Evolutionary conservation across 2,797 vertebrate species (phyloP).

Genomic region (Catamblyrhynchus diadema): DNA sequence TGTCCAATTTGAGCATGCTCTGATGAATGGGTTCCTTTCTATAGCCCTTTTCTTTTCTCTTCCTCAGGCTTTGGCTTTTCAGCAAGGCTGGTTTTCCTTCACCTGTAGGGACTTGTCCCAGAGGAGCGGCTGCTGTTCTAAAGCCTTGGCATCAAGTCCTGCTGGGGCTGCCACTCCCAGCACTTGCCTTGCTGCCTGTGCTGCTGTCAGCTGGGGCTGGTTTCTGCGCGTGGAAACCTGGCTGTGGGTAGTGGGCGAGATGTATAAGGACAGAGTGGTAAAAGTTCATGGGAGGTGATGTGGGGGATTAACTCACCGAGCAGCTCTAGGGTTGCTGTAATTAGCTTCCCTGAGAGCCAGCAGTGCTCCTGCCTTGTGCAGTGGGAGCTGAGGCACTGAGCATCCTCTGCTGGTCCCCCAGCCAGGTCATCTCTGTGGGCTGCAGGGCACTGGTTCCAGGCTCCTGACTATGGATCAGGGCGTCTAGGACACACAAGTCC

Average conservation of each 20-base stretch:
- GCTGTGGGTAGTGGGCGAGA: background rate
- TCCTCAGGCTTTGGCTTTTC: background rate
- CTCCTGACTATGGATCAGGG: background rate
- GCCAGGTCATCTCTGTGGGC: background rate
- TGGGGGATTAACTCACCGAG: accelerated
- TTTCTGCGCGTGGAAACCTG: background rate
- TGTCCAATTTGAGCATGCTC: background rate
- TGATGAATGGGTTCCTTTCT: background rate
- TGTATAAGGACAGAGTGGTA: background rate
- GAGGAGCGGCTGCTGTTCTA: background rate
- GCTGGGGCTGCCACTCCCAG: accelerated
- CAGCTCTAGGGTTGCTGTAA: background rate
- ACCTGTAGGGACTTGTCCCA: background rate
- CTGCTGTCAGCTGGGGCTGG: background rate
- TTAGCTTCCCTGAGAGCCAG: background rate
- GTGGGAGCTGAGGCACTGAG: background rate
- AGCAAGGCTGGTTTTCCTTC: background rate
- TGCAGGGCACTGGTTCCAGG: background rate
- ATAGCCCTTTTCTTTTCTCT: background rate
- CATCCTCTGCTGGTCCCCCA: background rate
- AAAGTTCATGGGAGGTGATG: background rate
- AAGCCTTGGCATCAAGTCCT: background rate
- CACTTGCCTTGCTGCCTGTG: background rate
- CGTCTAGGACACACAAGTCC: accelerated
- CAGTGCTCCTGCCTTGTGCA: background rate